Conservation (phyloP, 2,888 invertebrate species). For the Chrysodeixis includens region DNA sequence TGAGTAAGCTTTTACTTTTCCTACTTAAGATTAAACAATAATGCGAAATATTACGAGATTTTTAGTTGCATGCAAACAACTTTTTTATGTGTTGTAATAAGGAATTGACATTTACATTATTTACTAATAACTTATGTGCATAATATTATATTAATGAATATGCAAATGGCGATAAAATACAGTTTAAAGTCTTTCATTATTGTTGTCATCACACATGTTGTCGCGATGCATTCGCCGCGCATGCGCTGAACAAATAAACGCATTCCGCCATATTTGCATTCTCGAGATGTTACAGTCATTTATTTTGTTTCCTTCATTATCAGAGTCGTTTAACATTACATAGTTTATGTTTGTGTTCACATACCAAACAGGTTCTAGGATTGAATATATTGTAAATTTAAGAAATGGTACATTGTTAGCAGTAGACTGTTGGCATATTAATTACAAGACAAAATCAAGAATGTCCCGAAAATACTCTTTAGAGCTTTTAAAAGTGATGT, state of each 20-base stretch:
- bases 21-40: no score
- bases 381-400: conserved; percentile 6
- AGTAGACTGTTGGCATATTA: neutral
- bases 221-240: conserved; percentile 27
- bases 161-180: conserved; percentile 1
- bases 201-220: conserved; percentile 23
- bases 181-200: conserved; percentile 23
- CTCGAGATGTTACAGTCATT: conserved; percentile 43
- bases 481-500: no score
- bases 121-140: neutral
- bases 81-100: neutral
- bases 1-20: neutral
- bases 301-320: conserved; percentile 41
- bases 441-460: no score
- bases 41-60: neutral
- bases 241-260: conserved; percentile 46
- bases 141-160: conserved; percentile 5
- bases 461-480: no score
- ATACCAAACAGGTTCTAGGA: conserved; percentile 19
- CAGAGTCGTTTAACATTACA: conserved; percentile 15
- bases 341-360: conserved; percentile 24
- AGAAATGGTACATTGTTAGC: neutral
- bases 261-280: conserved; percentile 52
- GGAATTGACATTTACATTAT: neutral
- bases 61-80: neutral